Evolutionary conservation across 37 sponge, comb jelly and placozoan genomes (phyloP), one percentile per base, ranked within the genome.

Genomic region (Beroe forskalii): DNA sequence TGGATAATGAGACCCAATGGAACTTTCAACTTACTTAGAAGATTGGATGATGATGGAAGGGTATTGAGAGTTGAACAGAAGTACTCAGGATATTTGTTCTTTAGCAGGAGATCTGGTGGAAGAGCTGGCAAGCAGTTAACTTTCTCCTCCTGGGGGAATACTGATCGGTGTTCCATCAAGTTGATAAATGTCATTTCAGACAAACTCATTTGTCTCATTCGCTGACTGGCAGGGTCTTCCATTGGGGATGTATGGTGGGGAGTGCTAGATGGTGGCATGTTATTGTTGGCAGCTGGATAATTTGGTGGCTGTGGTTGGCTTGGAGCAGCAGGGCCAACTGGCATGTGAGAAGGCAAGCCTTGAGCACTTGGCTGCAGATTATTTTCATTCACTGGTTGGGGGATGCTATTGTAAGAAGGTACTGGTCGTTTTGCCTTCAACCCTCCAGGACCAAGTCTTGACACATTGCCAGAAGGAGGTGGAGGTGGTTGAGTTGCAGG

Each of bases 1-100:
- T 97, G 96, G 22, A 97, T 91, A 91, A 95, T 94, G 22, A 97
- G 86, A 25, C 96, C 98, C 17, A 97, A 89, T 0, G 98, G 98
- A 12, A 97, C 91, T 83, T 95, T 96, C 61, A 93, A 76, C 67
- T 96, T 96, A 76, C 61, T 89, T 62, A 97, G 94, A 19, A 97
- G 76, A 39, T 92, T 86, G 38, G 90, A 91, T 4, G 96, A 94
- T 25, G 91, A 91, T 0, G 98, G 98, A 0, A 97, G 90, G 35
- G 92, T 91, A 40, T 94, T 96, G 91, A 97, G 90, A 14, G 98
- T 94, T 62, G 90, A 93, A 62, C 94, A 94, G 89, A 97, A 92
- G 32, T 96, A 90, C 28, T 90, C 62, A n/a, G 94, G 95, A 63
- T 92, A 80, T 24, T 80, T 80, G 86, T 80, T 80, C 22, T 80